A percentile compares a stretch with the other conserved stretches of the same genome.
Evolutionary conservation across 2,113 vertebrate genomes (phyloP).

Genomic region (Podarcis muralis): DNA sequence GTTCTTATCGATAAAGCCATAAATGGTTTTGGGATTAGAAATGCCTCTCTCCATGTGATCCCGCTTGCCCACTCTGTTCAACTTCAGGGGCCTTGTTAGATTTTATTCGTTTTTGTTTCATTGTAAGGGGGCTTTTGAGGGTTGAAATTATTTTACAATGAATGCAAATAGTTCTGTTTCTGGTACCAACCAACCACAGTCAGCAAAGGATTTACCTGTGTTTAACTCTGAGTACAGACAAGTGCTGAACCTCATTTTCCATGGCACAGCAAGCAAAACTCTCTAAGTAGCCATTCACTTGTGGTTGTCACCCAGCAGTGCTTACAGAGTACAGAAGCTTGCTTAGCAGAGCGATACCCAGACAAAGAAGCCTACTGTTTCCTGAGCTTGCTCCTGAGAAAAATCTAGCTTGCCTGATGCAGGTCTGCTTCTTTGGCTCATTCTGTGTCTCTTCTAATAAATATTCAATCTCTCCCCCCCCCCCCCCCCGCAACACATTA

Average conservation of each 20-base stretch:
- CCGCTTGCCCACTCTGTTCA: neutral
- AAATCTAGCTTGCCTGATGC: conserved; percentile 46
- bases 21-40: neutral
- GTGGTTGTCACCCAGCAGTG: neutral
- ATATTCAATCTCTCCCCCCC: neutral
- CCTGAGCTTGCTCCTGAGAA: conserved; percentile 49
- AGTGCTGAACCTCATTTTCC: neutral
- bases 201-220: neutral
- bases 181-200: neutral
- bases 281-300: neutral
- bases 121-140: neutral
- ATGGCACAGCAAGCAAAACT: neutral
- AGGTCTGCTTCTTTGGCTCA: conserved; percentile 22
- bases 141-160: neutral
- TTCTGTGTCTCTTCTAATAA: conserved; percentile 23
- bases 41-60: neutral
- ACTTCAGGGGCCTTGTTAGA: neutral
- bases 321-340: neutral
- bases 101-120: neutral
- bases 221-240: neutral
- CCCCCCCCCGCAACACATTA: neutral
- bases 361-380: conserved; percentile 55
- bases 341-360: conserved; percentile 41
- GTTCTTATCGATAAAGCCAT: neutral
- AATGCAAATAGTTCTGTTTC: neutral